Base-by-base conservation (phyloP, 2,797 vertebrate species). In the Mus spretus region DNA sequence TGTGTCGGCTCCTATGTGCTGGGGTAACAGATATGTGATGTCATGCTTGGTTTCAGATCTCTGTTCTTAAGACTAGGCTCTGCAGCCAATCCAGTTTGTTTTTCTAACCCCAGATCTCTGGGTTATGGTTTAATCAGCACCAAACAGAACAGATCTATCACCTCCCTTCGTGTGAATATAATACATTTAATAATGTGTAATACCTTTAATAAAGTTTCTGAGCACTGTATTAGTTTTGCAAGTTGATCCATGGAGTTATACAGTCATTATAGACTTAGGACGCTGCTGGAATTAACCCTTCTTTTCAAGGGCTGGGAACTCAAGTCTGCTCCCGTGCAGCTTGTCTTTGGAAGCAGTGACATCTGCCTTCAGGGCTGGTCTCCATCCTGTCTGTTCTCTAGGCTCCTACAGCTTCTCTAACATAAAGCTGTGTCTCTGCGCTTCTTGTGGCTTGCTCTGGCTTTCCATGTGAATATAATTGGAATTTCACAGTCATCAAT, bases 401-500 rank as follows among this genome's bases (percentile, higher is more conserved):
- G 93, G 82, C 24, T 53, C 28, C 22, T 53, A 65, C 0, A 34
- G 63, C 77, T 87, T 87, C 65, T 94, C 22, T 55, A 11, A 40
- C 0, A 26, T 87, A 94, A 75, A 86, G 93, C 95, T 77, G 28
- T 70, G 81, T 12, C 61, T 85, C 77, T 79, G 63, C 3, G 15
- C n/a, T 91, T 78, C 94, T 75, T 70, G 88, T 0, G 0, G 81
- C 88, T 92, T 57, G 53, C 67, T 94, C 93, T 81, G 91, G 80
- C 91, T 95, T 63, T 94, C 79, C 24, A 31, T 63, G 53, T 91
- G 84, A 95, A 92, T 61, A 82, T 91, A 95, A 97, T 12, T 97
- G 98, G 96, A 97, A 97, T 98, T 98, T 98, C 98, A 96, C 91
- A 95, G 96, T 93, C 97, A 97, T 95, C 96, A 84, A 95, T 95